A percentile compares a stretch with the other conserved stretches of the same genome.
Evolutionary conservation across 2,797 vertebrate genomes (phyloP).

Genomic region (Sylvilagus floridanus): DNA sequence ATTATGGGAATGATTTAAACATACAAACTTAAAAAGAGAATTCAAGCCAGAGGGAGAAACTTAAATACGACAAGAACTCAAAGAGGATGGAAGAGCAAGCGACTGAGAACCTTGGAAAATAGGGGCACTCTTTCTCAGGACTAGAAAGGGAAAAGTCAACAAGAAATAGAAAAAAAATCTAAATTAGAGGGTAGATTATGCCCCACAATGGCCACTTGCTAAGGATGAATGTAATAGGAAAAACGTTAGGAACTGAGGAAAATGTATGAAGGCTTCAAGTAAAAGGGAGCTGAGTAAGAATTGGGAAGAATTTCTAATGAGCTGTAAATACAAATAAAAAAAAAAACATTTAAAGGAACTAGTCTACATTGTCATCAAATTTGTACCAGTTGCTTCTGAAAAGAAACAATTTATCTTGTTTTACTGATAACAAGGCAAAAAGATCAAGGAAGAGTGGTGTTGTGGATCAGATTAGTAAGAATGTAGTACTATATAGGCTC

Average conservation of each 20-base stretch:
- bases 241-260: neutral
- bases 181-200: neutral
- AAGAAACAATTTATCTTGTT: neutral
- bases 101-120: accelerated
- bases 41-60: neutral
- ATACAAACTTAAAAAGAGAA: neutral
- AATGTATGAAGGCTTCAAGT: neutral
- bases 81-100: neutral
- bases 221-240: neutral
- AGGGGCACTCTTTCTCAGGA: neutral
- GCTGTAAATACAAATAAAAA: neutral
- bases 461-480: neutral
- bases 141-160: too few species aligned
- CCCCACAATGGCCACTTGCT: neutral
- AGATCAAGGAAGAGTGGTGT: neutral
- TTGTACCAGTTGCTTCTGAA: neutral
- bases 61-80: neutral
- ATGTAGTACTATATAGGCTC: neutral
- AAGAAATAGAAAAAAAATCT: too few species aligned
- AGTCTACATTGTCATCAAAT: neutral
- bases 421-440: neutral
- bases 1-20: neutral
- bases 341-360: neutral
- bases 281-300: neutral
- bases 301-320: neutral